Base-by-base conservation (phyloP, 2,888 invertebrate species). In the Drosophila antonietae region DNA sequence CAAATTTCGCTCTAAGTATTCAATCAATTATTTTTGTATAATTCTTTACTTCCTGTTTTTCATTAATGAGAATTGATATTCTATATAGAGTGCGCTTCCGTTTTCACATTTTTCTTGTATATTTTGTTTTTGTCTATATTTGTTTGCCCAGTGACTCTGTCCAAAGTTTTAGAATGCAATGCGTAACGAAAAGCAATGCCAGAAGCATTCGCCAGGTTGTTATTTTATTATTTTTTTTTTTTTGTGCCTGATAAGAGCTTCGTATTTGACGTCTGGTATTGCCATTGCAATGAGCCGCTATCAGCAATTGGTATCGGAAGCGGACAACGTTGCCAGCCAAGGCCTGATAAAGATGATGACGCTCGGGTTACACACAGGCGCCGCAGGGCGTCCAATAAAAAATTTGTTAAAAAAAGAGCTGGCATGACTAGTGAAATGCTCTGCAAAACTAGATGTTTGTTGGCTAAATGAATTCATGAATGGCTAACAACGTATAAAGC, bases 251-350 rank as follows among this genome's bases (percentile, higher is more conserved):
- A 53, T 73, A 62, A 51, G 61, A 20, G 51, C 37, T 23, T 31
- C 28, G 67, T 12, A 4, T 33, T 44, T 35, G 44, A 33, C 31
- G 44, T 9, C 14, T 35, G 41, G 35, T 44, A 43, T 71, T 63
- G 71, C 57, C 46, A 46, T 56, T 63, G 59, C 59, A 35, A 23
- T 23, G 49, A n/a, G 62, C 66, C 76, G 55, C 56, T 76, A 79
- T 79, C 80, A 70, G 77, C 69, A 73, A 67, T 80, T 73, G 79
- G 69, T 80, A 80, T 80, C 79, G 80, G 78, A 78, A 81, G 81
- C 75, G 71, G 71, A 61, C 73, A 37, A 56, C 74, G 53, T 64
- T 73, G 80, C 61, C 64, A 52, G 55, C 49, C 64, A 44, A 47
- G 37, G 31, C 23, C 59, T 72, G 71, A 74, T 74, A 74, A 65